These are phyloP conservation scores for Lordiphosa stackelbergi DNA, from an alignment of 1,140 invertebrate genomes.

Conservation along the genomic window DNA sequence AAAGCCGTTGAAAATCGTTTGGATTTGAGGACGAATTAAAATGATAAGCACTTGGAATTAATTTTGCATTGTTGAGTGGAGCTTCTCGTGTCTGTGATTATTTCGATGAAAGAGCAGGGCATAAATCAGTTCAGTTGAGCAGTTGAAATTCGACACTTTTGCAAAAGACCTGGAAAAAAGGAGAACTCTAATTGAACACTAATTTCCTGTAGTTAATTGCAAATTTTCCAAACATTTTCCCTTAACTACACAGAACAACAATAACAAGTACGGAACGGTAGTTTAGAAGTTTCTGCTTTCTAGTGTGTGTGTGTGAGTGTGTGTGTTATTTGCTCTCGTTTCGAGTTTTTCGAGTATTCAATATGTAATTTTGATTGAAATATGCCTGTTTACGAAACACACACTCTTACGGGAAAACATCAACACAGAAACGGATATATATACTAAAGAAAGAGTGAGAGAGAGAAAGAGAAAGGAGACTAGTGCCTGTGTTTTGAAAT, in stretches of 20 bases:
- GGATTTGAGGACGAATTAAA: constrained; percentile 55
- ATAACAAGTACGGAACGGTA: constrained; percentile 27
- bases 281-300: constrained; percentile 27
- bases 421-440: constrained; percentile 18
- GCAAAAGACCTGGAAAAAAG: constrained; percentile 1
- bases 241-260: constrained; percentile 25
- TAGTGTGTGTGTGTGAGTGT: constrained; percentile 9
- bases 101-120: constrained; percentile 7
- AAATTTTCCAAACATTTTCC: constrained; percentile 61
- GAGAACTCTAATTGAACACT: constrained; percentile 44
- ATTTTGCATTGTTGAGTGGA: constrained; percentile 51
- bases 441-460: constrained; percentile 8
- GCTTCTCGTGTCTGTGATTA: constrained; percentile 23
- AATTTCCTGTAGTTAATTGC: constrained; percentile 73
- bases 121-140: constrained; percentile 4
- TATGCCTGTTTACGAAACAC: constrained; percentile 62
- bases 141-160: constrained; percentile 10
- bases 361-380: constrained; percentile 74
- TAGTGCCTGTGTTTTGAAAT: constrained; percentile 40
- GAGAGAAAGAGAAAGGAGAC: constrained; percentile 6
- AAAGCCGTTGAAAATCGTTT: constrained; percentile 52
- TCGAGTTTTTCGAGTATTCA: constrained; percentile 49
- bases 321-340: constrained; percentile 16
- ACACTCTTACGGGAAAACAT: constrained; percentile 20
- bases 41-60: constrained; percentile 65